phyloP scores from a whole-genome alignment of 2,888 invertebrate species.

The Sturmia bella region DNA sequence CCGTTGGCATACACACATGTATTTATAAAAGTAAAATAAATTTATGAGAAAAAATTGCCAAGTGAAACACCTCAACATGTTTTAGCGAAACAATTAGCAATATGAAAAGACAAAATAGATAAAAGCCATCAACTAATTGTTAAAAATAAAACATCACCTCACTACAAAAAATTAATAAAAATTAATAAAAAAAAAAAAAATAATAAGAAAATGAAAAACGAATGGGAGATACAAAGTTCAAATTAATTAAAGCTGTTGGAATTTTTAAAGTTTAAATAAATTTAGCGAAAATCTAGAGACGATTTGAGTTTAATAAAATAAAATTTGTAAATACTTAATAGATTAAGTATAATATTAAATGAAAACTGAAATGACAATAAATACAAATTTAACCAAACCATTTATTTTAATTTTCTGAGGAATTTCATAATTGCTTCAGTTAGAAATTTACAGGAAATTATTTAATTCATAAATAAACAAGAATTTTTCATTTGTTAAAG shows the following conservation, averaged over 20 bases:
- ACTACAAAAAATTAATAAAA: neutral
- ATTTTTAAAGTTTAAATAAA: constrained; percentile 3
- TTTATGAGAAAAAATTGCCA: neutral
- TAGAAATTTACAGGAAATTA: neutral
- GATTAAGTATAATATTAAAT: constrained; percentile 77
- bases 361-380: constrained; percentile 71
- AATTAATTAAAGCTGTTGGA: neutral
- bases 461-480: neutral
- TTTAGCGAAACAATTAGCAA: too few relatives aligned
- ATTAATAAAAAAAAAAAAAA: neutral
- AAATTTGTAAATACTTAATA: constrained; percentile 81
- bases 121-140: too few relatives aligned
- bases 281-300: neutral
- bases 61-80: too few relatives aligned
- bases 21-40: constrained; percentile 16
- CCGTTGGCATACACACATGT: neutral
- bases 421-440: neutral
- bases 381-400: constrained; percentile 23
- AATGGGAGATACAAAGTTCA: too few relatives aligned
- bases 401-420: too few relatives aligned
- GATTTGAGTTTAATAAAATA: constrained; percentile 51
- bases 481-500: too few relatives aligned
- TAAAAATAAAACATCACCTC: too few relatives aligned
- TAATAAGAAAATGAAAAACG: neutral
- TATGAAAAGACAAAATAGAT: too few relatives aligned